Base-by-base conservation (phyloP, 1,140 invertebrate species). In the Apocrypta bakeri region DNA sequence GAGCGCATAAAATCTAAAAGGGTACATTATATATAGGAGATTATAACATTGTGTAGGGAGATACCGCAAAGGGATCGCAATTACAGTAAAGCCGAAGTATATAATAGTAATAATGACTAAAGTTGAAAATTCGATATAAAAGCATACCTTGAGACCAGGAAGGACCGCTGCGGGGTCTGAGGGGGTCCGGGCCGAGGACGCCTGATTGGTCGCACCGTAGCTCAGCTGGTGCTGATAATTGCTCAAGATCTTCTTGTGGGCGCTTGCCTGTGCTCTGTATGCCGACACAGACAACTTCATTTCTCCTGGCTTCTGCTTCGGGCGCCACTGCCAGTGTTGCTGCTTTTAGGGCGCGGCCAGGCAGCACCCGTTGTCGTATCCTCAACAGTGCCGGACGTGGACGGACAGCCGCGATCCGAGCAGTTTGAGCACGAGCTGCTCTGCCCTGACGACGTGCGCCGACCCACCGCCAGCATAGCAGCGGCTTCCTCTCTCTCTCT, bases 261-360 rank as follows among this genome's bases (percentile, higher is more conserved):
- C 96, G 85, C 95, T 95, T 90, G 95, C 95, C 91, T 96, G 96
- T 88, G 95, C 96, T 91, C 96, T 94, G 89, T 96, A 96, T 88
- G 96, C 96, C 86, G 95, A 96, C 88, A 96, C 96, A 90, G 95
- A 96, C 89, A 96, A 93, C 94, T 96, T 96, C 96, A 96, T 96
- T 90, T 90, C 91, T 91, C 84, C 79, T 82, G 83, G 80, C 87
- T 91, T 87, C 25, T 24, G 24, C 48, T n/a, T 24, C 37, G n/a
- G 40, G 29, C 24, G 73, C 17, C 29, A 25, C n/a, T 74, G 21
- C 21, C 48, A 37, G 12, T 33, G 21, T 33, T 27, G 56, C 68
- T 33, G 25, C 25, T 71, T 6, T 37, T 79, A 14, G 17, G 21
- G 31, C 69, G 21, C 24, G 69, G 24, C 24, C 24, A 29, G 14